These are phyloP conservation scores for Hyla sarda DNA, from an alignment of 2,113 vertebrate genomes.

Conservation along the genomic window DNA sequence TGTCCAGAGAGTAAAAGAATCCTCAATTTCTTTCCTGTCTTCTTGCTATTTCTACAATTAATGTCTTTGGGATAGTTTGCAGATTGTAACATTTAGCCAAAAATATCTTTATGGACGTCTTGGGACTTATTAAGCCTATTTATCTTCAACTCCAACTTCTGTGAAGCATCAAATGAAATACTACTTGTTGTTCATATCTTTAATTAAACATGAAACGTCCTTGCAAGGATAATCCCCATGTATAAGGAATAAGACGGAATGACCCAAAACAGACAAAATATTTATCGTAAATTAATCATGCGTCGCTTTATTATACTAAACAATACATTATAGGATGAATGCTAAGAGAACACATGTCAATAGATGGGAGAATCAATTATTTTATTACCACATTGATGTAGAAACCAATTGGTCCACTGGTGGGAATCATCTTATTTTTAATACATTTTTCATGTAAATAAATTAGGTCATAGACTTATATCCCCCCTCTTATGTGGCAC, in stretches of 20 bases:
- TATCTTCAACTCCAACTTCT: slow-evolving; percentile 52
- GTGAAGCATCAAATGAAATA: slow-evolving; percentile 55
- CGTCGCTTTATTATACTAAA: not conserved
- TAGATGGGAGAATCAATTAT: not conserved
- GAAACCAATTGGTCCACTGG: not conserved
- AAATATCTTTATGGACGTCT: slow-evolving; percentile 46
- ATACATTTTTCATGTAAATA: not conserved
- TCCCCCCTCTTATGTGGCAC: not conserved
- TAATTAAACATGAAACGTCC: slow-evolving; percentile 46
- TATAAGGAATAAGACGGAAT: slow-evolving; percentile 7
- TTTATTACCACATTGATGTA: not conserved
- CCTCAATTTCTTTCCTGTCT: slow-evolving; percentile 30
- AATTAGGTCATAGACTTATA: not conserved
- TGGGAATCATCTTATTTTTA: not conserved
- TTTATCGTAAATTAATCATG: slow-evolving; percentile 16
- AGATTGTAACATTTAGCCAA: slow-evolving; percentile 38
- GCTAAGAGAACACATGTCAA: not conserved
- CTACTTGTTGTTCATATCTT: slow-evolving; percentile 47
- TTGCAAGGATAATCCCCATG: not conserved
- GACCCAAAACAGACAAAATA: not conserved
- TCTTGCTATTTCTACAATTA: slow-evolving; percentile 41
- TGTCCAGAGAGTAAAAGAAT: not conserved
- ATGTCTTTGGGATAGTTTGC: slow-evolving; percentile 28
- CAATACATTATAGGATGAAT: not conserved
- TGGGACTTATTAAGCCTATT: slow-evolving; percentile 52